Percentiles rank a stretch among this genome's conserved stretches.
phyloP scores from a whole-genome alignment of 2,888 invertebrate genomes.

The Halocaridina rubra region DNA sequence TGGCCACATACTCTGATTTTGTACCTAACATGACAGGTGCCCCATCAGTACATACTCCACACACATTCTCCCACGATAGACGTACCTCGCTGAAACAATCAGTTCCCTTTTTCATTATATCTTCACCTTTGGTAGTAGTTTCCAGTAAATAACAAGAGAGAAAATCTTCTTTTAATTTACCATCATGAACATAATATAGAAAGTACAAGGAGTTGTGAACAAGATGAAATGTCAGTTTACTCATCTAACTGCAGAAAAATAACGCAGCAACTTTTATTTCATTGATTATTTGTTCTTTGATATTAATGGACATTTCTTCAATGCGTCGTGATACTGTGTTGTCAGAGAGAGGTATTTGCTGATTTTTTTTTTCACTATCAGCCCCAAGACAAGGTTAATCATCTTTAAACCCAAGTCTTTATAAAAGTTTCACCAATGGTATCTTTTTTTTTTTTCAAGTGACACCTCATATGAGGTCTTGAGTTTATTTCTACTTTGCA shows the following conservation, averaged over 20 bases:
- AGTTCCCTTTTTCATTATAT: neutral
- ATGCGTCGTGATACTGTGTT: neutral
- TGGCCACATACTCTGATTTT: too few species aligned
- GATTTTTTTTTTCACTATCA: neutral
- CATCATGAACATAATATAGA: neutral
- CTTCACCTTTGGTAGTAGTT: conserved; percentile 13
- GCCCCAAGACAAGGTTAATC: neutral
- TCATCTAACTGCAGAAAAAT: neutral
- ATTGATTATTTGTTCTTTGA: conserved; percentile 2
- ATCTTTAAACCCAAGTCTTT: too few species aligned
- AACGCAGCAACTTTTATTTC: neutral
- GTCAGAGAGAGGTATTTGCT: neutral
- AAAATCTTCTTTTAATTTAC: conserved; percentile 1
- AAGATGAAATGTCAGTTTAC: neutral
- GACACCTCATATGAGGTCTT: too few species aligned
- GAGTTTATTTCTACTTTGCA: too few species aligned
- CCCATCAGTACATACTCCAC: too few species aligned
- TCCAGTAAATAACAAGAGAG: neutral
- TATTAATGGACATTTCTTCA: conserved; percentile 5
- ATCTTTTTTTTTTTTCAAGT: too few species aligned
- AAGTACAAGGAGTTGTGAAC: neutral
- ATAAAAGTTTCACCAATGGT: too few species aligned
- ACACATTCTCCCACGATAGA: neutral
- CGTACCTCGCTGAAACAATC: neutral
- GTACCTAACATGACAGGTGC: too few species aligned